Base-by-base conservation (phyloP, 2,797 vertebrate species). In the Phyllotis vaccarum region DNA sequence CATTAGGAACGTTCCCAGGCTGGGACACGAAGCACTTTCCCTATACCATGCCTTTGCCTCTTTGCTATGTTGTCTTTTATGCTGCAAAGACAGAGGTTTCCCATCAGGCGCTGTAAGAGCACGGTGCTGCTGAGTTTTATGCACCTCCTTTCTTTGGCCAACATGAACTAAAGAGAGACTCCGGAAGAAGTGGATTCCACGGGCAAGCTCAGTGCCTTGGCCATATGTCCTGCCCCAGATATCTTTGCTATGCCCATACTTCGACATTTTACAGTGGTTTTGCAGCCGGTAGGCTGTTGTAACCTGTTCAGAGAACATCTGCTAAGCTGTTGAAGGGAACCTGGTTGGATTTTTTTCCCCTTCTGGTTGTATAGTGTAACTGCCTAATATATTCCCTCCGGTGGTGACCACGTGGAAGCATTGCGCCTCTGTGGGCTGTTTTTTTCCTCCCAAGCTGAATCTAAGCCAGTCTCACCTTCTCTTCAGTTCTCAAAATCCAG, bases 341-440 rank as follows among this genome's bases (percentile, higher is more conserved):
- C 70, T 74, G 22, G 68, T 86, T 75, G 87, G 56, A 98, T 91
- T 95, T 97, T 94, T 66, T 29, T 3, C 40, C 82, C 40, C 56
- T 93, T 92, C 91, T 95, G 97, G 87, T 88, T 97, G 0, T 56
- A 82, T 89, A 74, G 34, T 82, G 79, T 97, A 97, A 97, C 96
- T 88, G 93, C 62, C 89, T 82, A 68, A 60, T 29, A 43, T 46
- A 52, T 95, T 82, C 60, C 49, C 86, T 91, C 16, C 43, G 37
- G 60, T 76, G 70, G 85, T 94, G 94, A 76, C 92, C 97, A 86
- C 64, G 70, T 24, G 96, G 96, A 97, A 97, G 87, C 75, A 74
- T 40, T 93, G 95, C 21, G 86, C 91, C 95, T 95, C 75, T 0
- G 14, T 89, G 9, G 11, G 70, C 82, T 90, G 64, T 79, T 81